These are phyloP conservation scores for Anniella stebbinsi DNA, from an alignment of 2,797 vertebrate species.

Conservation along the genomic window DNA sequence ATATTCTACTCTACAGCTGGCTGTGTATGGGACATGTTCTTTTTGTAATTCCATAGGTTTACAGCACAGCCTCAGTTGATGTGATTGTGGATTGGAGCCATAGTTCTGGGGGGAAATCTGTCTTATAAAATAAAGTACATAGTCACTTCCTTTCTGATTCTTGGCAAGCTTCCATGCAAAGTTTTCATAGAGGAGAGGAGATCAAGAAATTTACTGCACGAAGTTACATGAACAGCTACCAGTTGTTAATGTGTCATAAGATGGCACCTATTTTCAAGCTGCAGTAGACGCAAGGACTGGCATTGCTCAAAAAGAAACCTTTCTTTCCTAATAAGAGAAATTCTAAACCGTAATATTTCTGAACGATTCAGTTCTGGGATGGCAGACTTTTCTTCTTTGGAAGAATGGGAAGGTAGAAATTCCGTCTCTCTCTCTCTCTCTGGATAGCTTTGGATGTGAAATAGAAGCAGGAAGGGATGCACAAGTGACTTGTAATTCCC, in stretches of 20 bases:
- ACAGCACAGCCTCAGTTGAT: background rate
- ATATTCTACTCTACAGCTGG: slow-evolving; percentile 4
- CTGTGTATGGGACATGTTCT: slow-evolving; percentile 1
- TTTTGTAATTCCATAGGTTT: background rate
- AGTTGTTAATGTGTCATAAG: slow-evolving; percentile 13
- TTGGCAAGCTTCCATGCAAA: slow-evolving; percentile 25
- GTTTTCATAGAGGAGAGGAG: background rate
- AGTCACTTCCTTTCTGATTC: slow-evolving; percentile 17
- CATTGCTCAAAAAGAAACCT: background rate
- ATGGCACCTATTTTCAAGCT: slow-evolving; percentile 1
- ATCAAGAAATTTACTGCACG: background rate
- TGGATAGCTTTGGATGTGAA: background rate
- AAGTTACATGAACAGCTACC: background rate
- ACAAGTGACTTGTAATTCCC: background rate
- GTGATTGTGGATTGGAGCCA: background rate
- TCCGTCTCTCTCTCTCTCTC: slow-evolving; percentile 3
- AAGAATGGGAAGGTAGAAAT: slow-evolving; percentile 18
- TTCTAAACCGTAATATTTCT: slow-evolving; percentile 32
- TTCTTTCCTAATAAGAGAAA: background rate
- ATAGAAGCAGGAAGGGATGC: background rate
- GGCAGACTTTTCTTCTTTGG: slow-evolving; percentile 13
- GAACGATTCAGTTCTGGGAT: slow-evolving; percentile 1
- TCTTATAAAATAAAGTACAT: background rate
- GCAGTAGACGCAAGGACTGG: background rate
- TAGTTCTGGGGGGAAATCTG: background rate